phyloP scores from a whole-genome alignment of 2,888 invertebrate species.

The Orchestes rusci region DNA sequence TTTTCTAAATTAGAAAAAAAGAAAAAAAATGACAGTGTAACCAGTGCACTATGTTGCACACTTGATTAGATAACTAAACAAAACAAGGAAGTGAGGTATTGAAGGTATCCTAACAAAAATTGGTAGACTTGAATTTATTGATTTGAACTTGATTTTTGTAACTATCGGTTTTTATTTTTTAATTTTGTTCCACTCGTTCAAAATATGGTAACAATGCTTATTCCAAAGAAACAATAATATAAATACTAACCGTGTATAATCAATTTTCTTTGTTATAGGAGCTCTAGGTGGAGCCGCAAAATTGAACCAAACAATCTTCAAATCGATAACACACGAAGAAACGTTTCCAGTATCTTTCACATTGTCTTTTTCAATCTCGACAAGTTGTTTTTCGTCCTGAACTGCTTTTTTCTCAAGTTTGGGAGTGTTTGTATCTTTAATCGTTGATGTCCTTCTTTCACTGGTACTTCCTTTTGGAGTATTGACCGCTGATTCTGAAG shows the following conservation, averaged over 20 bases:
- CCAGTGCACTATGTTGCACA: too few relatives aligned
- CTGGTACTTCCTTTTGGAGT: conserved; percentile 27
- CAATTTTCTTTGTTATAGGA: conserved; percentile 89
- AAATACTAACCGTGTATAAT: conserved; percentile 68
- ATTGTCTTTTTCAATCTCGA: conserved; percentile 29
- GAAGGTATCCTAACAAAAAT: too few relatives aligned
- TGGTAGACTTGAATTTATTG: too few relatives aligned
- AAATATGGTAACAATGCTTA: too few relatives aligned
- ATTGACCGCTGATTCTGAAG: conserved; percentile 21
- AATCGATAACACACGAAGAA: conserved; percentile 80
- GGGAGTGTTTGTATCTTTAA: conserved; percentile 26
- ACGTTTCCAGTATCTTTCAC: conserved; percentile 66
- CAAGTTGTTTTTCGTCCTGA: conserved; percentile 19
- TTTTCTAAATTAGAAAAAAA: too few relatives aligned
- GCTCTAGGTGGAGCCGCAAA: conserved; percentile 95
- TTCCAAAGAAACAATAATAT: neutral
- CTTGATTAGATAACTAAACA: too few relatives aligned
- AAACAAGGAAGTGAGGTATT: too few relatives aligned
- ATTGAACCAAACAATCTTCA: conserved; percentile 92
- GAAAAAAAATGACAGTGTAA: too few relatives aligned
- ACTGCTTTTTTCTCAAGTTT: conserved; percentile 23
- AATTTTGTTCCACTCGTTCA: too few relatives aligned
- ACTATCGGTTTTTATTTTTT: too few relatives aligned
- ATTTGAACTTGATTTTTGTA: too few relatives aligned
- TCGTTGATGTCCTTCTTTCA: conserved; percentile 22